Percentiles rank a stretch among this genome's conserved stretches.
Conservation (phyloP, 2,888 invertebrate species). For the Epinotia nisella region DNA sequence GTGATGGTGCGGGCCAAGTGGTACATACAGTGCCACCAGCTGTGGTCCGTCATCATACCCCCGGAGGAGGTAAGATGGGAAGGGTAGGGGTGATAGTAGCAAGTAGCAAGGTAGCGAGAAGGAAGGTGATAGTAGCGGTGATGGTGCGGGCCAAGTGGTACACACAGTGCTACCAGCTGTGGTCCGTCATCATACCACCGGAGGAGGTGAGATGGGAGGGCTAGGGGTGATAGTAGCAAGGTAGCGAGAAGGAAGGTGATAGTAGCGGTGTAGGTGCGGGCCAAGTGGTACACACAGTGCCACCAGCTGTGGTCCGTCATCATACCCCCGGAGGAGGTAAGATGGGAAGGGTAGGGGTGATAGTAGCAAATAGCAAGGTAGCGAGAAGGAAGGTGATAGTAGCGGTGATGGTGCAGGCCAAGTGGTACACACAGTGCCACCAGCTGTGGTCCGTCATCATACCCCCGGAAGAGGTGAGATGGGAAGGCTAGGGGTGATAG, state of each 20-base stretch:
- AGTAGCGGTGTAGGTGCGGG: slow-evolving; percentile 96
- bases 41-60: slow-evolving; percentile 96
- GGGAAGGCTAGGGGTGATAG: slow-evolving; percentile 59
- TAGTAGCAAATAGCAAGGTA: no score
- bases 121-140: slow-evolving; percentile 94
- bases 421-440: slow-evolving; percentile 93
- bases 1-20: slow-evolving; percentile 95
- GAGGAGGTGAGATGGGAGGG: slow-evolving; percentile 86
- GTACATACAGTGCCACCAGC: slow-evolving; percentile 94
- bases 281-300: no score
- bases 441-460: slow-evolving; percentile 98
- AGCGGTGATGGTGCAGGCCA: slow-evolving; percentile 95
- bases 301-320: no score
- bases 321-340: no score
- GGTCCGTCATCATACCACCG: slow-evolving; percentile 94
- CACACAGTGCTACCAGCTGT: slow-evolving; percentile 94
- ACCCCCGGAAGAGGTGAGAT: slow-evolving; percentile 89
- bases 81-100: no score
- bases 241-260: slow-evolving; percentile 87
- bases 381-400: no score
- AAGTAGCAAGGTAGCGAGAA: slow-evolving; percentile 67
- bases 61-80: slow-evolving; percentile 87
- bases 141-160: slow-evolving; percentile 96
- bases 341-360: no score
- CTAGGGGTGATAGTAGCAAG: no score